Conservation (phyloP, 2,113 vertebrate species). For the Cynoglossus semilaevis region DNA sequence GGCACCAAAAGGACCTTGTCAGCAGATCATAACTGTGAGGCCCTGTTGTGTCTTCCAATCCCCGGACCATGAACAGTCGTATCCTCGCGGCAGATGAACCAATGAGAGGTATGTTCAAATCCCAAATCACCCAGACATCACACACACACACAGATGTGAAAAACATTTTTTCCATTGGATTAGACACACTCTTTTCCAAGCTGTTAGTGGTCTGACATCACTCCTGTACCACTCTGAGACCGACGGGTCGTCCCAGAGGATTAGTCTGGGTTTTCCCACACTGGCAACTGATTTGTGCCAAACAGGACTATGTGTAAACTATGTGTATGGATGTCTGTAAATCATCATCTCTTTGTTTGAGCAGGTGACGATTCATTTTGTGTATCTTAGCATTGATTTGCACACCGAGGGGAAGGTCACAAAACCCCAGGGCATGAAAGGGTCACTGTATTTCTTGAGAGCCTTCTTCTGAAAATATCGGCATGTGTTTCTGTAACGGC, state of each 20-base stretch:
- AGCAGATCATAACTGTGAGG: slow-evolving; percentile 38
- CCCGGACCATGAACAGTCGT: slow-evolving; percentile 16
- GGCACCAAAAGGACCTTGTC: slow-evolving; percentile 2
- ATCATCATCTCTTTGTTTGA: slow-evolving; percentile 14
- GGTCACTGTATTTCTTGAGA: too few species aligned
- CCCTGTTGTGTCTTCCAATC: slow-evolving; percentile 45
- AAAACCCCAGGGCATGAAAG: slow-evolving; percentile 12
- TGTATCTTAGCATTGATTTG: slow-evolving; percentile 33
- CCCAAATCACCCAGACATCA: slow-evolving; percentile 25
- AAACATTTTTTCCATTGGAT: slow-evolving; percentile 6
- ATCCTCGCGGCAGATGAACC: slow-evolving; percentile 22
- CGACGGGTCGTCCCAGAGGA: slow-evolving; percentile 50
- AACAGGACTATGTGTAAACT: slow-evolving; percentile 42
- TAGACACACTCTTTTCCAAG: slow-evolving; percentile 43
- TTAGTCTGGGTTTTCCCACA: slow-evolving; percentile 45
- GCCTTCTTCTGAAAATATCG: too few species aligned
- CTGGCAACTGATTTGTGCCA: slow-evolving; percentile 48
- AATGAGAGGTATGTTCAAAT: slow-evolving; percentile 40
- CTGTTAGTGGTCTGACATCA: slow-evolving; percentile 49
- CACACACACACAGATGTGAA: slow-evolving; percentile 16
- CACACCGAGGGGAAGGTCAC: slow-evolving; percentile 18
- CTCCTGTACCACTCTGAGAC: slow-evolving; percentile 46
- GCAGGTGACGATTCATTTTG: slow-evolving; percentile 3
- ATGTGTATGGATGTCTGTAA: slow-evolving; percentile 16
- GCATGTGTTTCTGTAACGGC: too few species aligned